Evolutionary conservation across 2,113 vertebrate species (phyloP).

Genomic region (Seriola dumerili): DNA sequence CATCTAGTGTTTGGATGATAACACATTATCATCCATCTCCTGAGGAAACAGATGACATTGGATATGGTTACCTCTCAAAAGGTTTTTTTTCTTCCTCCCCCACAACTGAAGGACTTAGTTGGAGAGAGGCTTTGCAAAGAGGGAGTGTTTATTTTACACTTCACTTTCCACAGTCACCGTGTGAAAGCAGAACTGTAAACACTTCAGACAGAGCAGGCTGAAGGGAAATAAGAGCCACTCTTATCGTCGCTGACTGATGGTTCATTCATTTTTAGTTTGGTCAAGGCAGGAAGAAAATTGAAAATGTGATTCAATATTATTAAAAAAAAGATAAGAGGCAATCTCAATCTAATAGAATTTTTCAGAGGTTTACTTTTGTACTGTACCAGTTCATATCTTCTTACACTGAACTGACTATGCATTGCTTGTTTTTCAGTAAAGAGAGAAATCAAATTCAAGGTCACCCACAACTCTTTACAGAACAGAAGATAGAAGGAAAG

Average conservation of each 20-base stretch:
- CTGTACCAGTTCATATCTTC: neutral
- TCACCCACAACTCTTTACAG: neutral
- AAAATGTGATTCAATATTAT: conserved; percentile 21
- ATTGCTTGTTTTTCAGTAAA: neutral
- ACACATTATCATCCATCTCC: conserved; percentile 50
- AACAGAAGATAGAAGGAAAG: neutral
- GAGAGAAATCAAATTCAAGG: neutral
- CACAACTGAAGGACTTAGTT: conserved; percentile 17
- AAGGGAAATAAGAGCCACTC: neutral
- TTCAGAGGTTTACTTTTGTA: neutral
- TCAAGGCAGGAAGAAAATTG: conserved; percentile 14
- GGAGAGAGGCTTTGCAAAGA: conserved; percentile 4
- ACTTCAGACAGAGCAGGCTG: conserved; percentile 19
- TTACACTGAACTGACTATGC: neutral
- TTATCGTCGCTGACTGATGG: neutral
- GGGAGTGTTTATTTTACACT: conserved; percentile 3
- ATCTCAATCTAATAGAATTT: neutral
- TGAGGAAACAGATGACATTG: conserved; percentile 22
- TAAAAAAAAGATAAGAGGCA: conserved; percentile 11
- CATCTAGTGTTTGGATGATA: conserved; percentile 44
- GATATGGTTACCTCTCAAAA: conserved; percentile 21
- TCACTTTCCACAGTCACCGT: conserved; percentile 32
- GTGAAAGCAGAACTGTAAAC: conserved; percentile 46
- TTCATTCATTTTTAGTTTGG: conserved; percentile 13
- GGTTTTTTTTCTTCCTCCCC: neutral